Evolutionary conservation across 1,140 invertebrate species (phyloP), one percentile per base, ranked within the genome.

Genomic region (Venustaconcha ellipsiformis): DNA sequence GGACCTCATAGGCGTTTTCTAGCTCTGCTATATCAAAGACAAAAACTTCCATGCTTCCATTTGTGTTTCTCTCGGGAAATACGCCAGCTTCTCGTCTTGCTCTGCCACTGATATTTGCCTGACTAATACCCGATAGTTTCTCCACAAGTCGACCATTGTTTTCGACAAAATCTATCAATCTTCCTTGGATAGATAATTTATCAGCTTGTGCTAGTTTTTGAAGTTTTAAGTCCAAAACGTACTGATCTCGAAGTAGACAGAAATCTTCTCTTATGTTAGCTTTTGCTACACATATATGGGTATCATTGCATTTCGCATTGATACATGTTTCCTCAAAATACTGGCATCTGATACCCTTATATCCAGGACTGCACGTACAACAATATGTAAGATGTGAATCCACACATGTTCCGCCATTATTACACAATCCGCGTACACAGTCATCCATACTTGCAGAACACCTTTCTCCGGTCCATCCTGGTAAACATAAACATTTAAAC

Each of bases 361-460:
- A 79, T 1, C 55, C 76, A 14, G 64, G 20, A 1, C 62, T 26
- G 78, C 84, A 85, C 17, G 71, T 57, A 68, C 84, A 85, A 12
- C 72, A 56, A 68, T 80, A 82, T 23, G 73, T 82, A 26, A 74
- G 68, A 20, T 79, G 75, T 26, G 74, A 76, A 65, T 84, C 83
- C 15, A 79, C 57, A 70, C 83, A 84, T 13, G 66, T 74, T 60
- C 83, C 82, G 18, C 70, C 76, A 60, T 75, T 78, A 37, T 78
- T 75, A 75, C 85, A 84, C 12, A 55, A 26, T 62, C 72, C 84
- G 30, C 73, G 65, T 57, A 82, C 76, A 76, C 87, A 88, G 66
- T 88, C 86, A 65, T 88, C 86, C 23, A 84, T 67, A 74, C 79
- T 83, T 5, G 56, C 48, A 17, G 83, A 81, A 83, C 90, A 91